Percentiles rank a stretch among this genome's conserved stretches.
phyloP scores from a whole-genome alignment of 2,888 invertebrate species.

The Pelosia muscerda region DNA sequence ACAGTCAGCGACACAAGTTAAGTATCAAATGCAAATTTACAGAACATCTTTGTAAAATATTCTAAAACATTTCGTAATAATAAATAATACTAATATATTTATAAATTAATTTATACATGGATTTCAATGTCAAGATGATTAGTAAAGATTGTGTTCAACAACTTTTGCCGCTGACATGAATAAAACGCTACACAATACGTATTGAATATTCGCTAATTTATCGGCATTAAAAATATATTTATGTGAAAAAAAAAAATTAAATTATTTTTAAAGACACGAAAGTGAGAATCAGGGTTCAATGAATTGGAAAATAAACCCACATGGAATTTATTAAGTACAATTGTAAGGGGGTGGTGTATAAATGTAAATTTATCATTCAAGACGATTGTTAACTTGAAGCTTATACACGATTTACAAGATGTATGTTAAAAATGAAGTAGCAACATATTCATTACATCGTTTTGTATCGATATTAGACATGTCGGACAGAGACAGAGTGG shows the following conservation, averaged over 20 bases:
- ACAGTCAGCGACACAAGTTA: neutral
- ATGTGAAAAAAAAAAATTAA: slow-evolving; percentile 50
- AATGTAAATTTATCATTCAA: neutral
- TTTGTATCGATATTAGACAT: too few species aligned
- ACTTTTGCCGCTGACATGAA: neutral
- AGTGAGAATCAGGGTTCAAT: slow-evolving; percentile 59
- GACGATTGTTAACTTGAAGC: neutral
- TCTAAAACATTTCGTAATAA: neutral
- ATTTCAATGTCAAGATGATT: neutral
- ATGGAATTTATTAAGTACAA: slow-evolving; percentile 53
- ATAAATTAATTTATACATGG: neutral
- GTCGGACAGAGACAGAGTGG: too few species aligned
- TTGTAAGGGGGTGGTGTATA: slow-evolving; percentile 26
- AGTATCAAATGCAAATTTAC: neutral
- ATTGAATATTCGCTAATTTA: slow-evolving; percentile 21
- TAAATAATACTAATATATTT: neutral
- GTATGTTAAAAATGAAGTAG: neutral
- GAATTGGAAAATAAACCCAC: slow-evolving; percentile 41
- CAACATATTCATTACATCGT: neutral
- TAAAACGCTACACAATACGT: neutral
- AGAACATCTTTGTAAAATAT: too few species aligned
- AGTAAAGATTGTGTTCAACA: neutral
- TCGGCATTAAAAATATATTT: slow-evolving; percentile 46
- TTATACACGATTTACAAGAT: neutral
- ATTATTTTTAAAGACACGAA: slow-evolving; percentile 60